Conservation (phyloP, 2,113 vertebrate genomes). For the Xiphophorus hellerii region DNA sequence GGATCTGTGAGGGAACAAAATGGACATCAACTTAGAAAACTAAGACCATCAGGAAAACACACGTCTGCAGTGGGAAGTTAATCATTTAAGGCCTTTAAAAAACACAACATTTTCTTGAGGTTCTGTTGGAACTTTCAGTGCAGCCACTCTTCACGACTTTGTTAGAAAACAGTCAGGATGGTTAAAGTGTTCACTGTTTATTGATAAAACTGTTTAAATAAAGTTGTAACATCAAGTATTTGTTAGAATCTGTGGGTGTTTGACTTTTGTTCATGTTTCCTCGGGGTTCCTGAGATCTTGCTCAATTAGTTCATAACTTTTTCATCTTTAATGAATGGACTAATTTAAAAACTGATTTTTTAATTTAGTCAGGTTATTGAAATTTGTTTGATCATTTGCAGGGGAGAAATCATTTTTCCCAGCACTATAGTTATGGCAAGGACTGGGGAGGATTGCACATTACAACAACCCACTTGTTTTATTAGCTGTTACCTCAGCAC, state of each 20-base stretch:
- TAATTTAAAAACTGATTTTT: background rate
- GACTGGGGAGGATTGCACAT: slow-evolving; percentile 17
- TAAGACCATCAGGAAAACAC: no score
- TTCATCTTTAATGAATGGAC: background rate
- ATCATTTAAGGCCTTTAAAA: background rate
- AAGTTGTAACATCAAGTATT: no score
- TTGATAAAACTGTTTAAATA: background rate
- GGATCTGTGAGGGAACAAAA: slow-evolving; percentile 23
- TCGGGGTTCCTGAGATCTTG: no score
- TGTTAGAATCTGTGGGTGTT: no score
- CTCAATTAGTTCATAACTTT: background rate
- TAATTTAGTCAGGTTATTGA: background rate
- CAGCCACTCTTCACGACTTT: background rate
- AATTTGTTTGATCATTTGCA: background rate
- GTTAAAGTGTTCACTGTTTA: background rate
- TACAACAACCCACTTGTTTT: slow-evolving; percentile 31
- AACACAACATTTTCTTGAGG: no score
- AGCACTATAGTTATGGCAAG: slow-evolving; percentile 2
- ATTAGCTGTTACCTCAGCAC: background rate
- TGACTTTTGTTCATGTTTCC: no score
- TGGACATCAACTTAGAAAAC: slow-evolving; percentile 18
- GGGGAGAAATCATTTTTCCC: background rate
- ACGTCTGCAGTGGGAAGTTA: no score
- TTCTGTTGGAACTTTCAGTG: background rate
- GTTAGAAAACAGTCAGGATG: background rate